Evolutionary conservation across 1,140 invertebrate species (phyloP).

Genomic region (Apis laboriosa): DNA sequence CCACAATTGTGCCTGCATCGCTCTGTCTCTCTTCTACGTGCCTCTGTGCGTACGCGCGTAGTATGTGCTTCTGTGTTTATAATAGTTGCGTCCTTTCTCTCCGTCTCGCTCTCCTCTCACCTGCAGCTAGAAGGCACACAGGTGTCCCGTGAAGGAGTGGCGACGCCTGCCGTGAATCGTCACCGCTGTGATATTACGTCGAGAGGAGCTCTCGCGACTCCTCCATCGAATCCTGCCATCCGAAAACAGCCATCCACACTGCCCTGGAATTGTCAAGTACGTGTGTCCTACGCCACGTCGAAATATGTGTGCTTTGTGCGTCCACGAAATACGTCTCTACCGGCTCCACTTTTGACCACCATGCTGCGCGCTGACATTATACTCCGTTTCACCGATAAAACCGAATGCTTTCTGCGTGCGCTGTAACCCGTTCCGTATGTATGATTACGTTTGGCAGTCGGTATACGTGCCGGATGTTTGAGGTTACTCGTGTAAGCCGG

Average conservation of each 20-base stretch:
- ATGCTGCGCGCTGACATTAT: background rate
- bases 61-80: constrained; percentile 65
- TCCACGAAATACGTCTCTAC: constrained; percentile 19
- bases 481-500: constrained; percentile 28
- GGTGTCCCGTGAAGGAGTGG: constrained; percentile 61
- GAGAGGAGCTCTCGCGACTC: background rate
- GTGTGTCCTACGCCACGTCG: background rate
- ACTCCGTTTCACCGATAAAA: constrained; percentile 19
- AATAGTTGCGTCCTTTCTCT: constrained; percentile 65
- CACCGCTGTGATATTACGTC: constrained; percentile 55
- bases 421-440: background rate
- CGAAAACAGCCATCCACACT: constrained; percentile 50
- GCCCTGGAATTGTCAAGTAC: constrained; percentile 31
- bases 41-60: constrained; percentile 40
- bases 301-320: background rate
- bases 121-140: constrained; percentile 56
- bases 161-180: constrained; percentile 54
- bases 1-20: constrained; percentile 27
- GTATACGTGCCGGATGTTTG: constrained; percentile 21
- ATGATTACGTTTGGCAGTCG: background rate
- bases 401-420: constrained; percentile 24
- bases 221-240: constrained; percentile 53
- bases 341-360: constrained; percentile 18
- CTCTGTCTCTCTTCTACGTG: constrained; percentile 32
- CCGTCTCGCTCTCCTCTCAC: constrained; percentile 62